Base-by-base conservation (phyloP, 2,797 vertebrate species). In the Cynopterus sphinx region DNA sequence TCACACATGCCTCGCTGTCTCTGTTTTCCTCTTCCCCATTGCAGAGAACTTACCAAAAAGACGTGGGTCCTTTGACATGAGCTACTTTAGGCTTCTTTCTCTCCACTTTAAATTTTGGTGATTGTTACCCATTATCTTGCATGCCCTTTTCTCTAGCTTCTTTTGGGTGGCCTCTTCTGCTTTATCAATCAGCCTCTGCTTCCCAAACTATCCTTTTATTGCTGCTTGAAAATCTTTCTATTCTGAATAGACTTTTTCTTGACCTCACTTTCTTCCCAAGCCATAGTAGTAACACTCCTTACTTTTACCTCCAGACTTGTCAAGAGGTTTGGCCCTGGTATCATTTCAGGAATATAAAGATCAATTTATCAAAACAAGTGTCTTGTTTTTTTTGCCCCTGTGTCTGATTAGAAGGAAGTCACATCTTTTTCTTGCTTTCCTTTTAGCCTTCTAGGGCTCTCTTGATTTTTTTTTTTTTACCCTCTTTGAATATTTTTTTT, bases 301-400 rank as follows among this genome's bases (percentile, higher is more conserved):
- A 33, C 22, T 85, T 96, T 85, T 77, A 73, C 28, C 53, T 73
- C n/a, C 21, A 70, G 36, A 43, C 28, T 59, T 93, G 61, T 89
- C 46, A 77, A 93, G 92, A 90, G 73, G 12, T 70, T 43, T 93
- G 78, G 33, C 1, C 0, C 28, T 96, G 39, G 41, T 95, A 78
- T 73, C 55, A 61, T 91, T 96, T 94, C 36, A 68, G 41, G 12
- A 86, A 87, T 95, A 86, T 96, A 82, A 96, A 97, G 26, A 41
- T 97, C 78, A 88, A 4, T 94, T 90, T 97, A 33, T 33, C 33
- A 33, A 33, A 33, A 33, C 33, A 5, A 89, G 5, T 86, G 43
- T 96, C 55, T 91, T 96, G 39, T 82, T 95, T 93, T 94, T 13
- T 12, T 59, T 93, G 11, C 46, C 33, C 61, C 39, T 43, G 28